Percentiles rank a stretch among this genome's conserved stretches.
Conservation (phyloP, 2,113 vertebrate species). For the Malurus elegans region DNA sequence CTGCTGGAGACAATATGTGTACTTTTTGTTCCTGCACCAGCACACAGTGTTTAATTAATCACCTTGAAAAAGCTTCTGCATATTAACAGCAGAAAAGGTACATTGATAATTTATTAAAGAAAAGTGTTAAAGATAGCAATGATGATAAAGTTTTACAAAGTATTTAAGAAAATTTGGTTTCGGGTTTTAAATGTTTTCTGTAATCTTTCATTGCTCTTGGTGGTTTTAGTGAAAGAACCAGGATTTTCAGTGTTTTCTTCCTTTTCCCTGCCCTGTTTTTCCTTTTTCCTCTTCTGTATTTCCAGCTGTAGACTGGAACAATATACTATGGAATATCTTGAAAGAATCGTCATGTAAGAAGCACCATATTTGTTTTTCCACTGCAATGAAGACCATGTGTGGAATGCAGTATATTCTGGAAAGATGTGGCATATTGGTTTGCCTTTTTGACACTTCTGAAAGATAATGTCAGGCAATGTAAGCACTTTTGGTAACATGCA, state of each 20-base stretch:
- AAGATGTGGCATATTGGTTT: background rate
- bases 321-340: background rate
- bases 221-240: background rate
- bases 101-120: no score
- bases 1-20: background rate
- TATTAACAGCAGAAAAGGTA: background rate
- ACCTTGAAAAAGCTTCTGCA: background rate
- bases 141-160: background rate
- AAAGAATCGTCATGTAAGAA: background rate
- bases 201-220: background rate
- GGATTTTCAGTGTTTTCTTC: background rate
- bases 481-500: background rate
- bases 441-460: background rate
- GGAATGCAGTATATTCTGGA: background rate
- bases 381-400: background rate
- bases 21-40: background rate
- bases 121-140: no score
- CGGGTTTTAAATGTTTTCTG: background rate
- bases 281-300: background rate
- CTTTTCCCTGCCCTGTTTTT: rapidly evolving
- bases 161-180: background rate
- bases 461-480: background rate
- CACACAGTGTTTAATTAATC: background rate
- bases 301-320: background rate
- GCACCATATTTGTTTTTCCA: background rate